phyloP scores from a whole-genome alignment of 2,113 vertebrate genomes.

The Dipodomys stephensi region DNA sequence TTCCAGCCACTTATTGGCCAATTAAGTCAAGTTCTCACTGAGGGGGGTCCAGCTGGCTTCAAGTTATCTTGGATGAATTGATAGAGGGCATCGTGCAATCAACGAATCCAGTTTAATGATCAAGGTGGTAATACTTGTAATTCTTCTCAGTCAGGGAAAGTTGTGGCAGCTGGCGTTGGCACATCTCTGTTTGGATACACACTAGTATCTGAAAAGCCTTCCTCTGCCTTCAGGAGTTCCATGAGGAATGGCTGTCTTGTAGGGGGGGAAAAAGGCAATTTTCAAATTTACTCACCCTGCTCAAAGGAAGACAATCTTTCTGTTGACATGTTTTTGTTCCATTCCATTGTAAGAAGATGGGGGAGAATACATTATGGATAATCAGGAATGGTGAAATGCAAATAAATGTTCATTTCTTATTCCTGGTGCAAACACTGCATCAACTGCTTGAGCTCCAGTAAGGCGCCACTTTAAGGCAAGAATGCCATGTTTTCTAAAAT shows the following conservation, averaged over 20 bases:
- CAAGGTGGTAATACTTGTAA: constrained; percentile 99
- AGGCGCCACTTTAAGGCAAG: constrained; percentile 74
- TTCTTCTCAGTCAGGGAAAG: constrained; percentile 99
- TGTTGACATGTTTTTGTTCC: constrained; percentile 77
- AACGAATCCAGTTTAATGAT: constrained; percentile 99
- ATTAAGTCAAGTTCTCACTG: constrained; percentile 99
- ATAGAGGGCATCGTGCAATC: constrained; percentile 98
- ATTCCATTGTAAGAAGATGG: constrained; percentile 53
- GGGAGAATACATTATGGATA: constrained; percentile 71
- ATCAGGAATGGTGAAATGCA: constrained; percentile 73
- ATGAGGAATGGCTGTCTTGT: constrained; percentile 86
- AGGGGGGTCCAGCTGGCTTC: constrained; percentile 98
- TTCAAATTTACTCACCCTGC: constrained; percentile 85
- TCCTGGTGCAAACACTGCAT: constrained; percentile 74
- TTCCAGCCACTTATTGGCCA: constrained; percentile 99
- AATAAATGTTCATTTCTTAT: constrained; percentile 45
- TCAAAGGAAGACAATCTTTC: constrained; percentile 70
- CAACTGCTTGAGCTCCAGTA: constrained; percentile 77
- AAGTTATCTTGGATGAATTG: constrained; percentile 98
- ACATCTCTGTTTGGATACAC: constrained; percentile 96
- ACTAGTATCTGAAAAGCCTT: constrained; percentile 92
- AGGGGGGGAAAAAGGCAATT: constrained; percentile 90
- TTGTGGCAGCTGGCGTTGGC: constrained; percentile 96
- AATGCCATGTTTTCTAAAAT: constrained; percentile 78
- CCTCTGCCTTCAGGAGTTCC: constrained; percentile 92